Evolutionary conservation across 92 coral and sea anemone genomes (phyloP), one percentile per base, ranked within the genome.

Genomic region (Pocillopora grandis): DNA sequence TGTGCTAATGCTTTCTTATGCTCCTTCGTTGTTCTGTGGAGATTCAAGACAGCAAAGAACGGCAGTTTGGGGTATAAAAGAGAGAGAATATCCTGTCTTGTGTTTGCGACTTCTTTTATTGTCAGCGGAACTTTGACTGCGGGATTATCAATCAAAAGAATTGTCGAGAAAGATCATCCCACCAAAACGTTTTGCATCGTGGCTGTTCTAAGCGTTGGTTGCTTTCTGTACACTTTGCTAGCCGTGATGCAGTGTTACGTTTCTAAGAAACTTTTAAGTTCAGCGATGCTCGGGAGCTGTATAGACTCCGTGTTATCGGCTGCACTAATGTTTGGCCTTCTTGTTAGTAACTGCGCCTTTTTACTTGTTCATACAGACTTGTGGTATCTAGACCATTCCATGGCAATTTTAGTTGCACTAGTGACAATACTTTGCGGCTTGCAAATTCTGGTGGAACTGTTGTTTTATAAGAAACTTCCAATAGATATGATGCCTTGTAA

Each of bases 331-430:
- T 13, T 66, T 1, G 87, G 87, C 16, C 36, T 84, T 35, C 58
- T 84, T 0, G 18, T 76, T 33, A 67, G 80, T 84, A 71, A 76
- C 71, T 76, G 77, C 58, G 31, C 76, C 0, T 84, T 63, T n/a
- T 18, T 71, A 4, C n/a, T 76, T 13, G 57, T 66, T 16, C 71
- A 76, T 21, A 58, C 81, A 16, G 76, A 84, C 33, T 36, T 84
- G 56, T 84, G 87, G 87, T 84, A 76, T 66, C 27, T 84, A 59
- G 87, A 84, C 42, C 87, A 84, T 27, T 66, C 87, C 7, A 76
- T 84, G 80, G 87, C 87, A 12, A 84, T 84, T 76, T 49, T 84
- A 60, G 72, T 76, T 16, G 65, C 80, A n/a, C 0, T 67, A 62
- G 80, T 84, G 12, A 52, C 87, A 6, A 20, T 84, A 2, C 17